These are phyloP conservation scores for Dryomyza anilis DNA, from an alignment of 2,888 invertebrate genomes.

Conservation along the genomic window DNA sequence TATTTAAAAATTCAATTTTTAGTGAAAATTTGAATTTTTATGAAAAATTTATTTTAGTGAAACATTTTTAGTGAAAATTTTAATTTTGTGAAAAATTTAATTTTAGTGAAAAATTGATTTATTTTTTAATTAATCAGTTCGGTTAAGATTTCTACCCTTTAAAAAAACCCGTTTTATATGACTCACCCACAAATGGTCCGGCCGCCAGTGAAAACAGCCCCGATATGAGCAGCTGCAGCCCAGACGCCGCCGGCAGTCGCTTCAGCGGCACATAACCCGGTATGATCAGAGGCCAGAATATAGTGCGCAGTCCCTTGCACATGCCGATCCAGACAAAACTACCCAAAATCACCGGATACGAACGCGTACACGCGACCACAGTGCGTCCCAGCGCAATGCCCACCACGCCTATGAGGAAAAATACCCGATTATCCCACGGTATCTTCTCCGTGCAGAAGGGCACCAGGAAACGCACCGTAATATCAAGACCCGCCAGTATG, in stretches of 20 bases:
- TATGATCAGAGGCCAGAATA: slow-evolving; percentile 76
- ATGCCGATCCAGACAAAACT: slow-evolving; percentile 72
- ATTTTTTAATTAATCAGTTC: too few species aligned
- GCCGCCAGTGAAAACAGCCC: slow-evolving; percentile 68
- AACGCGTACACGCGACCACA: slow-evolving; percentile 66
- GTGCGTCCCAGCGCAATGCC: slow-evolving; percentile 70
- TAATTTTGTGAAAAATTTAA: too few species aligned
- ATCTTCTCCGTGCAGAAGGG: slow-evolving; percentile 74
- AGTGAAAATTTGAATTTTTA: too few species aligned
- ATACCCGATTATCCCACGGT: slow-evolving; percentile 73
- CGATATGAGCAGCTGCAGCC: slow-evolving; percentile 71
- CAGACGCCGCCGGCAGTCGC: slow-evolving; percentile 73
- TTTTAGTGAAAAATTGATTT: too few species aligned
- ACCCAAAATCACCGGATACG: slow-evolving; percentile 64
- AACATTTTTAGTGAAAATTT: too few species aligned
- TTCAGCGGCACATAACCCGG: slow-evolving; percentile 74
- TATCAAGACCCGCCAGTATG: slow-evolving; percentile 70
- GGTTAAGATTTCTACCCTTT: too few species aligned
- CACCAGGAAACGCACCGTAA: slow-evolving; percentile 69
- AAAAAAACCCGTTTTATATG: not conserved
- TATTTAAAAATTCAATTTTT: too few species aligned
- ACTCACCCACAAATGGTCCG: slow-evolving; percentile 72
- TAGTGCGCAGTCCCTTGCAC: slow-evolving; percentile 74
- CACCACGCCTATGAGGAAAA: slow-evolving; percentile 72
- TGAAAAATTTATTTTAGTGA: too few species aligned